A percentile compares a stretch with the other conserved stretches of the same genome.
Conservation (phyloP, 2,888 invertebrate genomes). For the Agrochola lychnidis region DNA sequence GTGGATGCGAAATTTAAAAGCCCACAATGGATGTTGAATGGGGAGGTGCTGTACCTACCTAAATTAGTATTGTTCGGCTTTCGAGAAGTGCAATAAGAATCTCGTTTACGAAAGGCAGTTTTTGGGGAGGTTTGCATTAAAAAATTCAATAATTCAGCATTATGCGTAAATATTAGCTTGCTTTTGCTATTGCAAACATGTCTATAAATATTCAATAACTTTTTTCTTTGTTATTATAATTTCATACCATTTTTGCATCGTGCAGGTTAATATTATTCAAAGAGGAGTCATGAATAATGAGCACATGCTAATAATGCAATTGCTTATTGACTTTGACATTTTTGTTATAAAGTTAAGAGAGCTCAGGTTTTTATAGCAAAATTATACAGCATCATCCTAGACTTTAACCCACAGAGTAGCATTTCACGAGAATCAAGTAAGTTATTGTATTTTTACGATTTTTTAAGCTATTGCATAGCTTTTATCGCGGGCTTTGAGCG, state of each 20-base stretch:
- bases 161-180: background rate
- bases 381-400: background rate
- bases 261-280: conserved; percentile 25
- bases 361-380: background rate
- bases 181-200: background rate
- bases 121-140: background rate
- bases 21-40: conserved; percentile 50
- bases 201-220: conserved; percentile 1
- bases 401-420: background rate
- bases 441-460: background rate
- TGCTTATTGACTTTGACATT: conserved; percentile 28
- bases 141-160: background rate
- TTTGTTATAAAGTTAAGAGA: background rate
- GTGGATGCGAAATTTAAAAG: conserved; percentile 61
- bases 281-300: conserved; percentile 24
- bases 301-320: conserved; percentile 22
- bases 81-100: conserved; percentile 20
- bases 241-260: background rate
- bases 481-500: no score
- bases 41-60: conserved; percentile 27
- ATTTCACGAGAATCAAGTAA: conserved; percentile 1
- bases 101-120: background rate
- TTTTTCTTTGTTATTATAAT: conserved; percentile 2
- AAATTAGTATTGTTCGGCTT: conserved; percentile 42
- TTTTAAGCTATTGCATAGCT: no score